Evolutionary conservation across 1,140 invertebrate species (phyloP).

Genomic region (Drosophila repletoides): DNA sequence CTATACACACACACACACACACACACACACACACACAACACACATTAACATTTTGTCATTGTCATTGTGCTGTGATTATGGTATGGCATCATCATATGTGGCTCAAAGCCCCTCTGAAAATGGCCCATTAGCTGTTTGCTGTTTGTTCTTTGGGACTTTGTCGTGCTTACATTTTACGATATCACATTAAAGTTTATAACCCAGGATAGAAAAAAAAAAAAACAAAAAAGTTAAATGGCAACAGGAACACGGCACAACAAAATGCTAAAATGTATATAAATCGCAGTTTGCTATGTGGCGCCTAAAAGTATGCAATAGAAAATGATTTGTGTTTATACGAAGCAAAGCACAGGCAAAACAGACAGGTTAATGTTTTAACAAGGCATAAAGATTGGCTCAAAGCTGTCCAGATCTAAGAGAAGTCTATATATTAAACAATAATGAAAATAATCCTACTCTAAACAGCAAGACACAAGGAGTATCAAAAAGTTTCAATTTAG

Average conservation of each 20-base stretch:
- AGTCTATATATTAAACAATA: too few species aligned
- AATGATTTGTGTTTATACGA: neutral
- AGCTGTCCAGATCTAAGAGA: too few species aligned
- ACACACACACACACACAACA: constrained; percentile 1
- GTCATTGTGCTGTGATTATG: constrained; percentile 64
- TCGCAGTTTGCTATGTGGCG: neutral
- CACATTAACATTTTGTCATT: constrained; percentile 62
- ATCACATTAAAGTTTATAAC: constrained; percentile 62
- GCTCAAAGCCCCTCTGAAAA: neutral
- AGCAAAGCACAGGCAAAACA: neutral
- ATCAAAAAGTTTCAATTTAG: too few species aligned
- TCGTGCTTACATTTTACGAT: constrained; percentile 56
- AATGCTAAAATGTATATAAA: constrained; percentile 39
- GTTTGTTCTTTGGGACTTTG: constrained; percentile 5
- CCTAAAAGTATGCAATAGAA: neutral
- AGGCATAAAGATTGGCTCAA: neutral
- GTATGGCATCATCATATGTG: constrained; percentile 45
- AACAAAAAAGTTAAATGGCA: too few species aligned
- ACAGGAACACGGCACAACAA: constrained; percentile 16
- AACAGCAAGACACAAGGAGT: too few species aligned
- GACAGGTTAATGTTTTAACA: neutral
- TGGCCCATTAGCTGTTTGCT: constrained; percentile 32
- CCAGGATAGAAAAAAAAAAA: constrained; percentile 7
- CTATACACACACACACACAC: neutral
- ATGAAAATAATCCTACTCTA: too few species aligned